Evolutionary conservation across 2,113 vertebrate species (phyloP), one percentile per base, ranked within the genome.

Genomic region (Aix galericulata): DNA sequence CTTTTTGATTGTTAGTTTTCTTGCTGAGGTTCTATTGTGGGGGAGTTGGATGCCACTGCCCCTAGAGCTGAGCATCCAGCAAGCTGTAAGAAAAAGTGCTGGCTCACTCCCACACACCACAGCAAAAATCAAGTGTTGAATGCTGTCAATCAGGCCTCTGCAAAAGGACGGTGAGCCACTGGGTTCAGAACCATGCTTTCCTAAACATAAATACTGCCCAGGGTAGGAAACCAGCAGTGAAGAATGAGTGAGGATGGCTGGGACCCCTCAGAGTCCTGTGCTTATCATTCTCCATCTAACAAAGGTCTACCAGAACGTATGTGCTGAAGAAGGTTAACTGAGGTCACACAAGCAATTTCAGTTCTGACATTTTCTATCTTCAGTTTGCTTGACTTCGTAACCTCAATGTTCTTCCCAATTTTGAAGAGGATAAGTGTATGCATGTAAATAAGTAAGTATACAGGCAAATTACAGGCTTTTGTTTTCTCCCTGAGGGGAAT

Each of bases 301-400:
- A 27, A 89, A 80, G 79, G 69, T 50, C 75, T 87, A 50, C 36
- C 58, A 63, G 55, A 82, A 80, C 20, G 31, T 79, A 52, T 12
- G 53, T 58, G 63, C 27, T 63, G 75, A 91, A 76, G 62, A 20
- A 82, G 29, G 75, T 81, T 88, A 93, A 89, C 53, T 92, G 44
- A 59, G 60, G 71, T 58, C 59, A 79, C 23, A 55, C 4, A 85
- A 76, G 55, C 58, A 92, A 67, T 85, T 92, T 91, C 62, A 95
- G 63, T n/a, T 85, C 74, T 66, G 50, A 53, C 22, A 25, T 88
- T 56, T 85, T 89, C 85, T 68, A 63, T 71, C 86, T 77, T 83
- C 73, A 71, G 59, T 77, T 67, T 83, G 68, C 76, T 88, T 87
- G 63, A 76, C 93, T 93, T 82, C 38, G 13, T 71, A 96, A 59